Evolutionary conservation across 2,888 invertebrate genomes (phyloP).

Genomic region (Coelogynopora nodosa): DNA sequence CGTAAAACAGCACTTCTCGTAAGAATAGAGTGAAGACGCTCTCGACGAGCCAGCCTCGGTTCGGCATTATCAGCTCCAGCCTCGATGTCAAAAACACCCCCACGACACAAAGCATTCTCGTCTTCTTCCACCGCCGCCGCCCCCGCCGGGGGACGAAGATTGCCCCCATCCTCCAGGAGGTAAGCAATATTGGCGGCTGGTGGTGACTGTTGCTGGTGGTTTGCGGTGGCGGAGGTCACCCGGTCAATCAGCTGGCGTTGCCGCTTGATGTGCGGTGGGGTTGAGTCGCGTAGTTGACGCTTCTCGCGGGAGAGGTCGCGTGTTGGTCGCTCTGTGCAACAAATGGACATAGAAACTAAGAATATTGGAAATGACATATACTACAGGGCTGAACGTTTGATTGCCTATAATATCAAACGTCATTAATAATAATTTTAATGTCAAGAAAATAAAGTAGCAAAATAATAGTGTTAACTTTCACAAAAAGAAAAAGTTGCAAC

Average conservation of each 20-base stretch:
- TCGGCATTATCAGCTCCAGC: neutral
- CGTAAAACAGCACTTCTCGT: neutral
- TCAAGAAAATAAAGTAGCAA: too few relatives aligned
- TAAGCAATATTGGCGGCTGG: neutral
- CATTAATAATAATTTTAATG: too few relatives aligned
- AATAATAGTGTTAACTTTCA: too few relatives aligned
- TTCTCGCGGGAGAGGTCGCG: neutral
- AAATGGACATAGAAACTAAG: too few relatives aligned
- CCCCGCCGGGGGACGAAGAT: neutral
- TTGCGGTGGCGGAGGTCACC: neutral
- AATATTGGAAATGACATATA: too few relatives aligned
- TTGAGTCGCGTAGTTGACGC: neutral
- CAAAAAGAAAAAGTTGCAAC: too few relatives aligned
- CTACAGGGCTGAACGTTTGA: too few relatives aligned
- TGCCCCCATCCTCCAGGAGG: neutral
- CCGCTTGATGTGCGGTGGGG: neutral
- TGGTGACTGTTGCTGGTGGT: neutral
- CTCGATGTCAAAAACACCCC: too few relatives aligned
- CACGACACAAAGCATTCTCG: too few relatives aligned
- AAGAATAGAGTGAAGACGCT: neutral
- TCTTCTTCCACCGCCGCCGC: neutral
- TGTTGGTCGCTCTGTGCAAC: too few relatives aligned
- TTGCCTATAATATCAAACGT: too few relatives aligned
- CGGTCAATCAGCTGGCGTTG: neutral
- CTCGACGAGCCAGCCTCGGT: neutral